These are phyloP conservation scores for Nannobrachium achirus DNA, from an alignment of 2,113 vertebrate genomes.

Conservation along the genomic window DNA sequence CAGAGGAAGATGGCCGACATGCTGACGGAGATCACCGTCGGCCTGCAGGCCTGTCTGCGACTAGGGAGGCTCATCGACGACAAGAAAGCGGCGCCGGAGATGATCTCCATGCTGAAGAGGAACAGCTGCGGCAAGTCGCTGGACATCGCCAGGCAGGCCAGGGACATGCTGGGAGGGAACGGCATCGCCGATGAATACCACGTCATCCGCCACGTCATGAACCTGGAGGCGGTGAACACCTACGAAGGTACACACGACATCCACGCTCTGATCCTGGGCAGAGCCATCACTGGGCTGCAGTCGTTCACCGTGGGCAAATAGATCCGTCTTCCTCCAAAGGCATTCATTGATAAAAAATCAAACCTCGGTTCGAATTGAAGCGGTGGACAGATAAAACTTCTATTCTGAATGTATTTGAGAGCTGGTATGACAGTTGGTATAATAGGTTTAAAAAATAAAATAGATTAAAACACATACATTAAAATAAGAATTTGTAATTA, in stretches of 20 bases:
- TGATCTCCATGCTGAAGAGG: constrained; percentile 88
- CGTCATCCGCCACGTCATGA: constrained; percentile 85
- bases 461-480: too few species aligned
- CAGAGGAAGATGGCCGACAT: constrained; percentile 87
- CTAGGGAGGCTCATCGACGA: constrained; percentile 81
- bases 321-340: too few species aligned
- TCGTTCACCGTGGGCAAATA: too few species aligned
- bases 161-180: constrained; percentile 88
- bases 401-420: too few species aligned
- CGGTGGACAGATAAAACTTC: too few species aligned
- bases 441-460: too few species aligned
- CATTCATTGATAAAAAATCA: too few species aligned
- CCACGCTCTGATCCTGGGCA: too few species aligned
- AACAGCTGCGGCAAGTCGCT: constrained; percentile 89
- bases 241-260: constrained; percentile 81
- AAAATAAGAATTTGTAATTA: too few species aligned
- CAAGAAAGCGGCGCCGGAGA: constrained; percentile 79
- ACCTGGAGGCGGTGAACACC: constrained; percentile 88
- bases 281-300: constrained; percentile 40
- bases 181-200: constrained; percentile 86
- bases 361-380: too few species aligned
- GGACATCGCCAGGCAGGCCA: constrained; percentile 83
- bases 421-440: too few species aligned
- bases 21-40: constrained; percentile 82
- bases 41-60: constrained; percentile 82